Base-by-base conservation (phyloP, 2,888 invertebrate genomes). In the Aelia acuminata region DNA sequence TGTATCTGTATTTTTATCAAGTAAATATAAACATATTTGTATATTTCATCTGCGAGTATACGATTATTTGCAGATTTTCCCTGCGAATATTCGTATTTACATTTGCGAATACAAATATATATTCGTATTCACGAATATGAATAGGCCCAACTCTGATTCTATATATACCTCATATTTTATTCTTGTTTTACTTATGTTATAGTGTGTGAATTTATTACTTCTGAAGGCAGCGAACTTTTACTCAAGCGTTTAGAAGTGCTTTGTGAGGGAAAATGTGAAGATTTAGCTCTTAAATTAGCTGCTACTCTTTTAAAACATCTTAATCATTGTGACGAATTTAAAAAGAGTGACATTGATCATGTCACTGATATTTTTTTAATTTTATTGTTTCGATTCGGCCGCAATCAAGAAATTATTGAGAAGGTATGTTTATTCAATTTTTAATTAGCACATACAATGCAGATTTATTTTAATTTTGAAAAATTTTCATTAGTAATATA, bases 191-290 rank as follows among this genome's bases (percentile, higher is more conserved):
- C 10, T 50, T 87, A 22, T 31, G 84, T 91, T 93, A 8, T 92
- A 94, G 93, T 94, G 88, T 87, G 93, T 93, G 93, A 93, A 92
- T 95, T 95, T 93, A 94, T 95, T 91, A 93, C 93, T 90, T 93
- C 93, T 91, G 95, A 95, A 92, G 94, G 94, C 89, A 94, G 94
- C 84, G 93, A 93, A 90, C 93, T 94, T 91, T 93, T 95, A 91
- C 93, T 94, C 91, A 93, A 94, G 92, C 93, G 95, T 90, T 92
- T 95, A 90, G 94, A 94, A 89, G 94, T 94, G 92, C 93, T 95
- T 90, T 94, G 94, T 91, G 93, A 94, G 91, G 93, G 94, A 89
- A 94, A 94, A 90, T 94, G 94, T 93, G 94, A 94, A 92, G 95
- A 95, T 92, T 92, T 95, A 90, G 95, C 95, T 90, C 92, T 94